These are phyloP conservation scores for Cuniculus paca DNA, from an alignment of 2,797 vertebrate genomes.

Conservation along the genomic window DNA sequence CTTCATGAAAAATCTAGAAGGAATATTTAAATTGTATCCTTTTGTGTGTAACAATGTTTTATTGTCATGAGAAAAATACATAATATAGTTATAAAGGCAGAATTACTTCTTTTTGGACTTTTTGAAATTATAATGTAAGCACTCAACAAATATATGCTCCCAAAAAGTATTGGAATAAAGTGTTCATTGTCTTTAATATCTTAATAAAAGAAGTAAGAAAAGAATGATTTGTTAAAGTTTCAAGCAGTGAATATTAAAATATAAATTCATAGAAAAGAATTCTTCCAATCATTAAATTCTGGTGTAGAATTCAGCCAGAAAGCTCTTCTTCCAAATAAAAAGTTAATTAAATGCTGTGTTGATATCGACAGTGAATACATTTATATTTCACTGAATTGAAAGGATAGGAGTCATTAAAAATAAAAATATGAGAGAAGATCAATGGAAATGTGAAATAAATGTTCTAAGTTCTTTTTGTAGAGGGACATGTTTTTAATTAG, in stretches of 20 bases:
- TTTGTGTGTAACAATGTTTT: conserved; percentile 29
- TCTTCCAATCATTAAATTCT: conserved; percentile 50
- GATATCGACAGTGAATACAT: background rate
- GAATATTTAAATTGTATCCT: background rate
- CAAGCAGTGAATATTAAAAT: background rate
- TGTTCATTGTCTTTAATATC: background rate
- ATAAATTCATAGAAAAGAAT: background rate
- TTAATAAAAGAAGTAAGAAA: conserved; percentile 27
- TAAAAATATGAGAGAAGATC: conserved; percentile 44
- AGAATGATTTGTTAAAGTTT: background rate
- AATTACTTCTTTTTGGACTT: conserved; percentile 13
- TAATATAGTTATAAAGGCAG: background rate
- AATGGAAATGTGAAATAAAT: conserved; percentile 9
- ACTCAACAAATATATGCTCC: background rate
- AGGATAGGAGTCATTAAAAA: conserved; percentile 46
- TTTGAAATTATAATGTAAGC: background rate
- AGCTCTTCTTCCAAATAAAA: conserved; percentile 8
- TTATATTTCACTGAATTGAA: conserved; percentile 21
- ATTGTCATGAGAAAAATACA: background rate
- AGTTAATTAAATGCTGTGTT: background rate
- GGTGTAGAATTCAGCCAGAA: conserved; percentile 16
- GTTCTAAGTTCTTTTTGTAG: conserved; percentile 35
- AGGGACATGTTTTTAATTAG: conserved; percentile 65
- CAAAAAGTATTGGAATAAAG: background rate
- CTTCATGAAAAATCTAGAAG: background rate